Evolutionary conservation across 2,113 vertebrate genomes (phyloP).

Genomic region (Callocephalon fimbriatum): DNA sequence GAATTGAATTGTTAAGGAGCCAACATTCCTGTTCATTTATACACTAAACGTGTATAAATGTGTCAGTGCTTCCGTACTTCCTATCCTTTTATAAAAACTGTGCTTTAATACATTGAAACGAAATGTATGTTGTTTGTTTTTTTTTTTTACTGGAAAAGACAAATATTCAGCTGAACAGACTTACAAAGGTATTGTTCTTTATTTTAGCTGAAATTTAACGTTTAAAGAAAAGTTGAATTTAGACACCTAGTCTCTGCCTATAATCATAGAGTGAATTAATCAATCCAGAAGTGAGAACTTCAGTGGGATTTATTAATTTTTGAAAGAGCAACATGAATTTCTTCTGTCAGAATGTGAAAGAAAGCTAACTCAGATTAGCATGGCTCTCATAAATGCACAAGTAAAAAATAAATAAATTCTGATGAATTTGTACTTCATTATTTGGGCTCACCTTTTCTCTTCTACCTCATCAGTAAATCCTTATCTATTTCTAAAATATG

Average conservation of each 20-base stretch:
- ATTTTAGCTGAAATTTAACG: background rate
- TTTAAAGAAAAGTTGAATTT: background rate
- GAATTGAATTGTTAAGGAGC: background rate
- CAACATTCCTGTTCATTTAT: background rate
- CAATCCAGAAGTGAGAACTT: background rate
- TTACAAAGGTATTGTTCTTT: background rate
- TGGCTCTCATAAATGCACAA: background rate
- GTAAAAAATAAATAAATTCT: background rate
- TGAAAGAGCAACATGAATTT: background rate
- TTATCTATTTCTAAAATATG: background rate
- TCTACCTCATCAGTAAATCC: background rate
- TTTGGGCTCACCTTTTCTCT: background rate
- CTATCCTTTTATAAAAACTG: background rate
- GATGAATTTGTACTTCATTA: background rate
- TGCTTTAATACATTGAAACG: background rate
- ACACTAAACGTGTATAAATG: too few relatives aligned
- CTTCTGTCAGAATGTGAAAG: background rate
- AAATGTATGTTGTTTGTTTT: background rate
- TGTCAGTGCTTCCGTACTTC: background rate
- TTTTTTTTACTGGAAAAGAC: background rate
- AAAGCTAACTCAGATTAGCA: background rate
- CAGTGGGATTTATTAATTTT: background rate
- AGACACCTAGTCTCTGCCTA: background rate
- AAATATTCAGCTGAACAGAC: background rate
- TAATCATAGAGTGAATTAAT: background rate